Base-by-base conservation (phyloP, 2,888 invertebrate genomes). In the Phortica okadai region DNA sequence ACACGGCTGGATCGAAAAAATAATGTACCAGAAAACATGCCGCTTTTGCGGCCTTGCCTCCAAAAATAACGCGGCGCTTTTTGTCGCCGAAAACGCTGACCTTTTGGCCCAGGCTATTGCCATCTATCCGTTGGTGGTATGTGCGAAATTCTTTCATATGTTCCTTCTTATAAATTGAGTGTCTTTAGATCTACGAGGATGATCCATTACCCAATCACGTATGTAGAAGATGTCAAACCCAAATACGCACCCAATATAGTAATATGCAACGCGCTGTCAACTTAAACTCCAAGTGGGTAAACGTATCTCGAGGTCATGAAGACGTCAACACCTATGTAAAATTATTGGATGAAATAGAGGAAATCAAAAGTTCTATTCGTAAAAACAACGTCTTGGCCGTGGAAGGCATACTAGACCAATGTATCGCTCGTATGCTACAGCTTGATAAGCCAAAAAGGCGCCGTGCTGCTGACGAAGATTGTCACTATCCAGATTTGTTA, bases 121-220 rank as follows among this genome's bases (percentile, higher is more conserved):
- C 11, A 85, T 89, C 42, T 89, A 83, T 79, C 89, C 89, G 16
- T 81, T 89, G 58, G 83, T 87, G 77, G 88, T 88, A 77, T 82
- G 33, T 33, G 33, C 33, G 4, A 33, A 33, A 33, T 33, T 33
- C 1, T 33, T 33, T 33, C 4, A 5, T 33, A 5, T 33, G 33
- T 33, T 33, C 33, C 33, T 33, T 33, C 33, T 4, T 56, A 2
- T 56, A 56, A 62, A 10, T 62, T 62, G 1, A 10, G 21, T 25
- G 44, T 44, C 14, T 66, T 79, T 74, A 90, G 90, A 76, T 90
- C 58, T 88, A 88, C 76, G 79, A 84, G 54, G 82, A 84, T 77
- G 90, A 90, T 82, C 89, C 89, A 2, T 82, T 90, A 67, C 90
- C 90, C 0, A 85, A 90, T 62, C 82, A 87, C 75, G 86, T 89